Base-by-base conservation (phyloP, 2,888 invertebrate genomes). In the Onthophagus sagittarius region DNA sequence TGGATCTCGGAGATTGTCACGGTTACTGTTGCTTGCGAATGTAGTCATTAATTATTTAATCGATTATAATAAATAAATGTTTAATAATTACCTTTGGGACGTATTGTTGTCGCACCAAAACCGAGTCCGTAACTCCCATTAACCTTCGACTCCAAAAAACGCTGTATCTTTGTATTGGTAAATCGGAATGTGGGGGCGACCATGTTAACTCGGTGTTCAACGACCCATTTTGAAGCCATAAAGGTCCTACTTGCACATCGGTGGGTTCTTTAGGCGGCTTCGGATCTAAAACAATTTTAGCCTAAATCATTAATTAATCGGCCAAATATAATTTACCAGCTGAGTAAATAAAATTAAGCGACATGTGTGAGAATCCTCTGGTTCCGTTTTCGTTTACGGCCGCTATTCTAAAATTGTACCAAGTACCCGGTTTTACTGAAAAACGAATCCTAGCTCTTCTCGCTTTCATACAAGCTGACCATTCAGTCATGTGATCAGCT, bases 351-450 rank as follows among this genome's bases (percentile, higher is more conserved):
- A 91, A 91, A 0, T 89, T 87, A 0, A 86, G 80, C 2, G 90
- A 90, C 0, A 88, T 89, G 15, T 86, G 85, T 0, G 93, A 93
- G 80, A 90, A 94, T 7, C 94, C 94, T 75, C 90, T 86, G 3
- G 92, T 92, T 0, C 94, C 94, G 71, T 90, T 88, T 0, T 88
- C 88, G 81, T 91, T 93, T 2, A 94, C 89, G 0, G 93, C 91
- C 0, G 93, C 93, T 3, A 93, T 91, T n/a, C 93, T 87, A 81
- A 93, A 93, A 78, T 93, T 90, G 83, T 93, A 94, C 93, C 93
- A 93, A 70, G 91, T 89, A 2, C 93, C 93, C 0, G 92, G 91
- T 80, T 90, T 90, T 70, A 90, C 83, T 33, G 89, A 82, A 72
- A 88, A 87, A 15, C 87, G 88, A 9, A 91, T 83, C 76, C 87